These are phyloP conservation scores for Mirza zaza DNA, from an alignment of 2,113 vertebrate species.

Conservation along the genomic window DNA sequence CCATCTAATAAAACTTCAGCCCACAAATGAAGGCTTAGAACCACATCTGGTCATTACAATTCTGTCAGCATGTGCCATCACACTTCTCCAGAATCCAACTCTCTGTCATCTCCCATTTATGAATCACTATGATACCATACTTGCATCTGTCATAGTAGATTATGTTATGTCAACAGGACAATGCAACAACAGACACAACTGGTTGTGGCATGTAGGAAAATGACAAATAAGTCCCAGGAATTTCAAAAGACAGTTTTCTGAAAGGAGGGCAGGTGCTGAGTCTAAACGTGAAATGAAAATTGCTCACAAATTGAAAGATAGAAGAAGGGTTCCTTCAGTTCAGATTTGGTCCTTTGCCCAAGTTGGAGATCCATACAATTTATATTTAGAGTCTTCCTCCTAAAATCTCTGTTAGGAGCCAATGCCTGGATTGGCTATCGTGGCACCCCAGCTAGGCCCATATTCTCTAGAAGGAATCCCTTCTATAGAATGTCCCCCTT, in stretches of 20 bases:
- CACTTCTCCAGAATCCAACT: slow-evolving; percentile 29
- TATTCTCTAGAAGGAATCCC: not conserved
- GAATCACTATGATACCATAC: slow-evolving; percentile 73
- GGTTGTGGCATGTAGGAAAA: slow-evolving; percentile 78
- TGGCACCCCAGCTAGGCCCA: not conserved
- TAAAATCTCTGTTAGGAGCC: not conserved
- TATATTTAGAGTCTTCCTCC: not conserved
- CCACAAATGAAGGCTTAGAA: not conserved
- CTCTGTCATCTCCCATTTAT: slow-evolving; percentile 60
- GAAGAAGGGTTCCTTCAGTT: slow-evolving; percentile 70
- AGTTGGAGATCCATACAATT: not conserved
- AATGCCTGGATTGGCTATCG: not conserved
- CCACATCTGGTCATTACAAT: slow-evolving; percentile 60
- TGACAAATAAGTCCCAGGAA: slow-evolving; percentile 80
- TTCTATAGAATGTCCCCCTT: not conserved
- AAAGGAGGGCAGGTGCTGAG: slow-evolving; percentile 75
- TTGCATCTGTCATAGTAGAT: slow-evolving; percentile 79
- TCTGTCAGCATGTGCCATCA: not conserved
- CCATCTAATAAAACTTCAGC: not conserved
- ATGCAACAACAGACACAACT: slow-evolving; percentile 70
- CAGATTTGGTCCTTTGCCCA: slow-evolving; percentile 51
- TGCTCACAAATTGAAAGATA: slow-evolving; percentile 76
- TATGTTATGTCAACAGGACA: slow-evolving; percentile 60
- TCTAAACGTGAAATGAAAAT: slow-evolving; percentile 73
- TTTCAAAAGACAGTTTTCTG: slow-evolving; percentile 80